Percentiles rank a stretch among this genome's conserved stretches.
These are phyloP conservation scores for Napeogenes sylphis DNA, from an alignment of 2,888 invertebrate species.

Conservation along the genomic window DNA sequence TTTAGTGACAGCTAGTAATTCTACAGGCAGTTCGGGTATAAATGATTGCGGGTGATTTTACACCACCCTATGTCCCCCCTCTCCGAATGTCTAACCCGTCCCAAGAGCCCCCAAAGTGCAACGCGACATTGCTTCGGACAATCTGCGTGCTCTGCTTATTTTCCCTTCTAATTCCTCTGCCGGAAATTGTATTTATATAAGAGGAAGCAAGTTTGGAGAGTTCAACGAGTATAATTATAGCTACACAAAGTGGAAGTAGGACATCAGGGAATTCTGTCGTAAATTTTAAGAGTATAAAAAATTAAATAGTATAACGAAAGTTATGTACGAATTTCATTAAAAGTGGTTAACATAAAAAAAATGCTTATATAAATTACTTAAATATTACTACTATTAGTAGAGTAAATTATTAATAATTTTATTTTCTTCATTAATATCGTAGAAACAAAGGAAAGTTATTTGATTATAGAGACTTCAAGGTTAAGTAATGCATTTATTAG, in stretches of 20 bases:
- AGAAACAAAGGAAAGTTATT: constrained; percentile 9
- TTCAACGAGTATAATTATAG: constrained; percentile 47
- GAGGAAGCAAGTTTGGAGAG: constrained; percentile 59
- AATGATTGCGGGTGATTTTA: constrained; percentile 78
- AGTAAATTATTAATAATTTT: too few species aligned
- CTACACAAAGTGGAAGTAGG: constrained; percentile 34
- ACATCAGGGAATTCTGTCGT: constrained; percentile 17
- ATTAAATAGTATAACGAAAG: neutral
- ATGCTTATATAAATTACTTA: too few species aligned
- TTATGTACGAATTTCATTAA: neutral
- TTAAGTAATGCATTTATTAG: constrained; percentile 49
- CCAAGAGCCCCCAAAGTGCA: constrained; percentile 62
- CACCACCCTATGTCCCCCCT: constrained; percentile 56
- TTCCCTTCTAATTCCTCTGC: constrained; percentile 75
- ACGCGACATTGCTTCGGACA: constrained; percentile 74
- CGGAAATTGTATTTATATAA: constrained; percentile 76
- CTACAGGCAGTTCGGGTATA: constrained; percentile 76
- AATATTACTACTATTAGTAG: too few species aligned
- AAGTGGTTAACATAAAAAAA: too few species aligned
- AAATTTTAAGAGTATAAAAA: neutral
- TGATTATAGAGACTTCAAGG: constrained; percentile 40
- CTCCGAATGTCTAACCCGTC: constrained; percentile 57
- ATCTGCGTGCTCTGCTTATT: constrained; percentile 78
- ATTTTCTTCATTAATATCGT: too few species aligned
- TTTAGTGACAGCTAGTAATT: constrained; percentile 73